These are phyloP conservation scores for Recurvirostra avosetta DNA, from an alignment of 2,113 vertebrate genomes.

Conservation along the genomic window DNA sequence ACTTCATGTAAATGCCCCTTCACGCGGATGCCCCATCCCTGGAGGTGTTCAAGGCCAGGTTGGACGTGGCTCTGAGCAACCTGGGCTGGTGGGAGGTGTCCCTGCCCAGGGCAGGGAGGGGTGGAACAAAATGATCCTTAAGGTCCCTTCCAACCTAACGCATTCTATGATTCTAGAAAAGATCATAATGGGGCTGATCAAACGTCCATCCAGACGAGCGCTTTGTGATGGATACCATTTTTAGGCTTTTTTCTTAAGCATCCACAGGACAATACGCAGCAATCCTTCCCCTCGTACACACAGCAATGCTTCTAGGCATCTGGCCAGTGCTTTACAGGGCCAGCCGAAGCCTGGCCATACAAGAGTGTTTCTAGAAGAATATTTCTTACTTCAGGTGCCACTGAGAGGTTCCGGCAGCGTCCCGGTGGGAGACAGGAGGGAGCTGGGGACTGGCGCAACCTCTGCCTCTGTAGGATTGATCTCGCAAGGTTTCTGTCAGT, in stretches of 20 bases:
- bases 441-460: background rate
- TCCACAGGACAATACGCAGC: background rate
- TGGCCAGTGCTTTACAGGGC: background rate
- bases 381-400: background rate
- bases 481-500: background rate
- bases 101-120: background rate
- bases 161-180: background rate
- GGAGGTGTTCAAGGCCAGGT: background rate
- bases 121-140: background rate
- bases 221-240: background rate
- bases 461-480: background rate
- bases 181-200: background rate
- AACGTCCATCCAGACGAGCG: rapidly evolving
- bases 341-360: too few relatives aligned
- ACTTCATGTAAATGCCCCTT: too few relatives aligned
- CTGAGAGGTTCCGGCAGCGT: background rate
- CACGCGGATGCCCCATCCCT: background rate
- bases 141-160: background rate
- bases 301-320: rapidly evolving
- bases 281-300: rapidly evolving
- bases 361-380: background rate
- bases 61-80: background rate
- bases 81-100: background rate
- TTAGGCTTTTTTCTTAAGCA: too few relatives aligned
- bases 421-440: background rate